phyloP scores from a whole-genome alignment of 1,140 invertebrate species.

The Anagrus nilaparvatae region DNA sequence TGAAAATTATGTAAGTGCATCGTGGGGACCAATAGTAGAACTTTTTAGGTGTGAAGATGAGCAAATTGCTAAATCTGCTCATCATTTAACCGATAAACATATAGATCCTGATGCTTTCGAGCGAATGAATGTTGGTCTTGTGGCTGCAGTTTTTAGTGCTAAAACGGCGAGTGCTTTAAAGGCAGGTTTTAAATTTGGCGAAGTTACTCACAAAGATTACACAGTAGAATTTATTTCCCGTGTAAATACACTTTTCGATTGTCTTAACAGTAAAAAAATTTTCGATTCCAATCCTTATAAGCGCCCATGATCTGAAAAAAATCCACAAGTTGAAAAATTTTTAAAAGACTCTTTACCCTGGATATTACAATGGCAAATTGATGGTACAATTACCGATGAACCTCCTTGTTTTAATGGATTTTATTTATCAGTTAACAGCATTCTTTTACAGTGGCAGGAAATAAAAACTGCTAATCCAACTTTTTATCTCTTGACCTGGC shows the following conservation, averaged over 20 bases:
- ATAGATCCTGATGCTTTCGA: constrained; percentile 10
- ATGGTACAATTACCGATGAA: not conserved
- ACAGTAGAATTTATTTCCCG: not conserved
- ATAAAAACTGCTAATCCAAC: not conserved
- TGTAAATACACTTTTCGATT: not conserved
- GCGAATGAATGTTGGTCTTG: constrained; percentile 10
- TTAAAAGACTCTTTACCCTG: not conserved
- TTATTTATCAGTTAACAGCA: not conserved
- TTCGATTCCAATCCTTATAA: not conserved
- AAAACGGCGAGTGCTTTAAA: constrained; percentile 1
- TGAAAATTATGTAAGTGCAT: not conserved
- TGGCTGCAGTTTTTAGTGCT: constrained; percentile 8
- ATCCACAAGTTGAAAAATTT: not conserved
- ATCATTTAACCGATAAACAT: constrained; percentile 9
- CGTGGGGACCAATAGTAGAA: not conserved
- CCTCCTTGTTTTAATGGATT: constrained; percentile 1
- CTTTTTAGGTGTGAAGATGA: constrained; percentile 5
- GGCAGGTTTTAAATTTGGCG: not conserved
- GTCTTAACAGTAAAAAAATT: not conserved
- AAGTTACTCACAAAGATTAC: not conserved
- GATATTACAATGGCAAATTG: not conserved
- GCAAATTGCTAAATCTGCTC: not conserved
- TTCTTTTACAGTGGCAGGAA: not conserved
- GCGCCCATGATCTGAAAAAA: not conserved
- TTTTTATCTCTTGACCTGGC: constrained; percentile 5